phyloP scores from a whole-genome alignment of 2,888 invertebrate species.

The Eilema sororculum region DNA sequence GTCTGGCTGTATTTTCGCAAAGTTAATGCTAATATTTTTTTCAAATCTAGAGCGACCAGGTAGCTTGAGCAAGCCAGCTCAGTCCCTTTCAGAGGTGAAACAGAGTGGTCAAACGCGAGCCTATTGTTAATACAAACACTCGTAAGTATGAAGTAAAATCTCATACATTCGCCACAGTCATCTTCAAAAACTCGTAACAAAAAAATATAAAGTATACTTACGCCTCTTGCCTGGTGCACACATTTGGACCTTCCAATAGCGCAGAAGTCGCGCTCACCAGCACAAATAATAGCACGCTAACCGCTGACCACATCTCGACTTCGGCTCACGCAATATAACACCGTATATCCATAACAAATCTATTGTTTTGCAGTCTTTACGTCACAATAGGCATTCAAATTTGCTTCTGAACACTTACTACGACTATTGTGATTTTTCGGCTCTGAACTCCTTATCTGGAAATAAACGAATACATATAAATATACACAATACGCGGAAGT shows the following conservation, averaged over 20 bases:
- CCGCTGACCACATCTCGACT: conserved; percentile 72
- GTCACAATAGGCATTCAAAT: conserved; percentile 67
- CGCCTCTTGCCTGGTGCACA: conserved; percentile 90
- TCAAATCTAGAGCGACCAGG: too few species aligned
- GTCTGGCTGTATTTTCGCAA: too few species aligned
- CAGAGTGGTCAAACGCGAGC: not conserved
- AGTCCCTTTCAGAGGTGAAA: too few species aligned
- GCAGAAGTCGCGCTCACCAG: conserved; percentile 61
- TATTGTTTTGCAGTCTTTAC: conserved; percentile 68
- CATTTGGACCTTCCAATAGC: conserved; percentile 91
- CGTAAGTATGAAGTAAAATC: not conserved
- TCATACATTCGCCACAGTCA: not conserved
- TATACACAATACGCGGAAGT: conserved; percentile 7
- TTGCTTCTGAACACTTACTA: conserved; percentile 37
- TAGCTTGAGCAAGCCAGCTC: too few species aligned
- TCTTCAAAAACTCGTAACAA: not conserved
- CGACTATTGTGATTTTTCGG: conserved; percentile 28
- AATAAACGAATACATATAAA: conserved; percentile 18
- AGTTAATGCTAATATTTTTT: too few species aligned
- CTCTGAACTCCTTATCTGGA: conserved; percentile 37
- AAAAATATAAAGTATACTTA: conserved; percentile 47
- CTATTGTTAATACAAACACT: too few species aligned
- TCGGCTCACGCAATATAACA: conserved; percentile 61
- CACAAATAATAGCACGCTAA: conserved; percentile 61
- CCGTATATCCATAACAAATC: conserved; percentile 77